These are phyloP conservation scores for Agrotis ipsilon DNA, from an alignment of 2,888 invertebrate species.

Conservation along the genomic window DNA sequence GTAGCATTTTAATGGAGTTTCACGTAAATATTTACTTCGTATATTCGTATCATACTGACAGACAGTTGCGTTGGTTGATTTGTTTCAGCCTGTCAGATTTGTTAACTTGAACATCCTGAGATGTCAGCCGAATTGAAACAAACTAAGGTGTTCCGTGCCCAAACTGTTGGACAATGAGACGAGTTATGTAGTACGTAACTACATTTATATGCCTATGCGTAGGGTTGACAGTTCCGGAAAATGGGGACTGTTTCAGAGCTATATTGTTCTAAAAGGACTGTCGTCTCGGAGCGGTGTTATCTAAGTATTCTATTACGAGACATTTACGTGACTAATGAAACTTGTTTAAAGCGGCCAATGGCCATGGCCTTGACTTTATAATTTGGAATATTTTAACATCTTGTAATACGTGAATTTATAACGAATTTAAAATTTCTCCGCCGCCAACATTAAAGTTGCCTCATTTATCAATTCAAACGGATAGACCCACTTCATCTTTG, in stretches of 20 bases:
- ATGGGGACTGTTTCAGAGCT: neutral
- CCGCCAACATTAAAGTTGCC: neutral
- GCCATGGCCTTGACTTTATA: neutral
- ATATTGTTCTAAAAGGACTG: neutral
- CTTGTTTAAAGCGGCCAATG: neutral
- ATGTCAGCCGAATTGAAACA: constrained; percentile 64
- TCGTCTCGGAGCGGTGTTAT: neutral
- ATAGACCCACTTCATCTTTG: constrained; percentile 29
- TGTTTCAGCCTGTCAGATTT: constrained; percentile 56
- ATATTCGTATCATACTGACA: constrained; percentile 19
- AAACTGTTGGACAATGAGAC: constrained; percentile 51
- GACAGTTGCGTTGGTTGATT: constrained; percentile 43
- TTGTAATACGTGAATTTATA: neutral
- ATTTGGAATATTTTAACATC: constrained; percentile 11
- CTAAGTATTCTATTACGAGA: neutral
- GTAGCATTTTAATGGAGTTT: constrained; percentile 24
- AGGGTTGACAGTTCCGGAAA: constrained; percentile 42
- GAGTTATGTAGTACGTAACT: constrained; percentile 25
- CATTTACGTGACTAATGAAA: neutral
- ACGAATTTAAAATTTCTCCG: constrained; percentile 10
- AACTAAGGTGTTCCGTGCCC: constrained; percentile 64
- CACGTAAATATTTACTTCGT: constrained; percentile 17
- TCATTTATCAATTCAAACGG: constrained; percentile 6
- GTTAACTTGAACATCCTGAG: constrained; percentile 62
- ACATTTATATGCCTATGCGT: constrained; percentile 14